phyloP scores from a whole-genome alignment of 2,797 vertebrate species.

The Babyrousa celebensis region DNA sequence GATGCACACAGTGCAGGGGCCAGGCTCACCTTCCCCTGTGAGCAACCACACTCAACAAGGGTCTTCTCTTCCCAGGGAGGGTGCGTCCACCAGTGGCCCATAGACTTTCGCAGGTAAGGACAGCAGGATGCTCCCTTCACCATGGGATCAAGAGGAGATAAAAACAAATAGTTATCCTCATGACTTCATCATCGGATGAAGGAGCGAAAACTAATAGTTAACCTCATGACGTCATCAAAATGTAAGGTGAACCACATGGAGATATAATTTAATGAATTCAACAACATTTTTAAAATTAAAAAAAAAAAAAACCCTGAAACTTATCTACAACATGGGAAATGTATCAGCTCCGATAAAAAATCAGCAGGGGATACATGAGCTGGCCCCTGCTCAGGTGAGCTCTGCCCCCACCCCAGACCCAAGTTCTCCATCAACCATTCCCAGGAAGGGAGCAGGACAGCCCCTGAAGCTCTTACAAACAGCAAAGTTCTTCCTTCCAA shows the following conservation, averaged over 20 bases:
- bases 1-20: rapidly evolving
- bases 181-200: neutral
- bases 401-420: no score
- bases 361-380: rapidly evolving
- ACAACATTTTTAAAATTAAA: neutral
- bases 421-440: rapidly evolving
- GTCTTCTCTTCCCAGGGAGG: neutral
- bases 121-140: neutral
- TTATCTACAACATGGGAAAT: neutral
- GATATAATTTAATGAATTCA: neutral
- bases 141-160: neutral
- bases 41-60: neutral
- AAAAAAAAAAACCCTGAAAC: neutral
- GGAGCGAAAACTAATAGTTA: neutral
- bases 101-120: neutral
- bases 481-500: neutral
- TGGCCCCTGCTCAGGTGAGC: rapidly evolving
- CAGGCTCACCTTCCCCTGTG: neutral
- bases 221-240: neutral
- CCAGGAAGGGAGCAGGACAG: neutral
- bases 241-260: neutral
- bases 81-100: neutral
- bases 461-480: neutral
- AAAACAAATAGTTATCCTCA: neutral
- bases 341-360: neutral